Base-by-base conservation (phyloP, 2,888 invertebrate species). In the Monochamus alternatus region DNA sequence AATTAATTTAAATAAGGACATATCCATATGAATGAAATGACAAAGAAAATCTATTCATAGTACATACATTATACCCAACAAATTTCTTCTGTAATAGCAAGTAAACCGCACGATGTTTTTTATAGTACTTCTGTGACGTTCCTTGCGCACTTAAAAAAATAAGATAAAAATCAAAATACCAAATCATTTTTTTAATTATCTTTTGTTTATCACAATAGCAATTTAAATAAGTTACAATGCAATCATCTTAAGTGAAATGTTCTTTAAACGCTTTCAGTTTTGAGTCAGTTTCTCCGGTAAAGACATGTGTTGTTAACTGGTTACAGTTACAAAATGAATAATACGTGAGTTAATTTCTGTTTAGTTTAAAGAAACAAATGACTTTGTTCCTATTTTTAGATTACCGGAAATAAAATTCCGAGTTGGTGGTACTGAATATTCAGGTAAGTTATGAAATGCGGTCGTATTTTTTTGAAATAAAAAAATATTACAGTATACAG, bases 361-460 rank as follows among this genome's bases (percentile, higher is more conserved):
- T 5, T 55, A 14, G 55, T 55, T 5, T 55, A n/a, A 55, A 55
- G 1, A 14, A 14, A 22, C 1, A 55, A 55, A 3, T 7, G n/a
- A 55, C 14, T 55, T 55, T n/a, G 1, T n/a, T 7, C 4, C 4
- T 55, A n/a, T 64, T 64, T 55, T 52, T 66, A 55, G 55, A 66
- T 60, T 31, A 22, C 7, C 60, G 43, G 30, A 69, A 30, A 77
- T 77, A 9, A 76, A 73, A 55, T 78, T 82, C 14, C 80, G 78
- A 32, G 51, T 82, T 9, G 76, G 80, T 30, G 75, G 79, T 68
- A 67, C 72, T 10, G 74, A 77, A 74, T 75, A 81, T 66, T 76
- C 69, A 68, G 78, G 82, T 81, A 77, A 76, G 67, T 51, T 7
- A 47, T 5, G 38, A 32, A 51, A 30, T 66, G 31, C 10, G 9